Conservation (phyloP, 2,113 vertebrate genomes). For the Antidorcas marsupialis region DNA sequence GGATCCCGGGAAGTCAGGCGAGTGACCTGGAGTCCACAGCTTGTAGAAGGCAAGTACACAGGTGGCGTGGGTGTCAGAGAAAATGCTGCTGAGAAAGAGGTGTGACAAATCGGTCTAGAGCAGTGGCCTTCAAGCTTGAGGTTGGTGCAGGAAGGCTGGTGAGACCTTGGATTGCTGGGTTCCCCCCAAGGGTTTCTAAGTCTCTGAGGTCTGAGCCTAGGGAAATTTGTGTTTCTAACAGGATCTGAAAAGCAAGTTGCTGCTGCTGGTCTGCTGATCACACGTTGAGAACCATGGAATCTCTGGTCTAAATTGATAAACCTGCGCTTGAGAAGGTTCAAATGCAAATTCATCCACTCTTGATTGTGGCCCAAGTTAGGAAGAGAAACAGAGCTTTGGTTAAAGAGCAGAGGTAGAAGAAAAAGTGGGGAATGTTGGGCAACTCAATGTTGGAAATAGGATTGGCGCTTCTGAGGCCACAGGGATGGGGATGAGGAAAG, state of each 20-base stretch:
- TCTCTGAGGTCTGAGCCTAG: not conserved
- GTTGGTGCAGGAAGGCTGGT: not conserved
- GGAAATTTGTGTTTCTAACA: not conserved
- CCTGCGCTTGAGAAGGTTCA: not conserved
- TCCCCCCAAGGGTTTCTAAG: not conserved
- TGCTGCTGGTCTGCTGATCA: not conserved
- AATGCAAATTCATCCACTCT: not conserved
- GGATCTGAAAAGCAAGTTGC: not conserved
- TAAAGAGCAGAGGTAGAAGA: not conserved
- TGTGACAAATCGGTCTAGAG: not conserved
- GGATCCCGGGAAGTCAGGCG: not conserved
- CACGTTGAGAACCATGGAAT: not conserved
- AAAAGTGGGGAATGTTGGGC: not conserved
- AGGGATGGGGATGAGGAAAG: not conserved
- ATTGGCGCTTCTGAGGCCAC: not conserved
- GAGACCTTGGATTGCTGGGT: fast-evolving
- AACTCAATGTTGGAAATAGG: not conserved
- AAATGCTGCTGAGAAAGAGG: not conserved
- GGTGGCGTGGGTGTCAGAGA: not conserved
- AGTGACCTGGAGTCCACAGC: not conserved
- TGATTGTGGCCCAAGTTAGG: not conserved
- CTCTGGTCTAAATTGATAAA: not conserved
- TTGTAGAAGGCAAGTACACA: not conserved
- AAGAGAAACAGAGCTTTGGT: not conserved
- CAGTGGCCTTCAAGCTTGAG: not conserved